Conservation (phyloP, 2,888 invertebrate genomes). For the Neoaliturus tenellus region DNA sequence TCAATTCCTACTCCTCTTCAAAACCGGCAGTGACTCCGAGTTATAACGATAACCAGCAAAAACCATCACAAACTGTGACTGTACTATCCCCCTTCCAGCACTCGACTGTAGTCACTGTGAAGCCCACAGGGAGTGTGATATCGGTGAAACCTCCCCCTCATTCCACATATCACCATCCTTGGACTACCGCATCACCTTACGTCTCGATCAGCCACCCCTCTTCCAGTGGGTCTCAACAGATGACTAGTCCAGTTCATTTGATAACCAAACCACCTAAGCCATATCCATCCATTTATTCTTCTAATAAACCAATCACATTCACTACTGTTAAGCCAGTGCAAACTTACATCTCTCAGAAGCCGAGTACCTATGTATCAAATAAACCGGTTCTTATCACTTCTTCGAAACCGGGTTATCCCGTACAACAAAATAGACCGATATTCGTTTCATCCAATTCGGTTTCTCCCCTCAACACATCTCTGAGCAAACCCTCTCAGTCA, state of each 20-base stretch:
- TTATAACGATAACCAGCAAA: not conserved
- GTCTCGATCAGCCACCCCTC: constrained; percentile 40
- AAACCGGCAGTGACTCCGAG: constrained; percentile 57
- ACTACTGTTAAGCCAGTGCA: constrained; percentile 20
- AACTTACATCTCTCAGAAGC: constrained; percentile 20
- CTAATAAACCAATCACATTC: constrained; percentile 28
- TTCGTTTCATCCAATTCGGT: not conserved
- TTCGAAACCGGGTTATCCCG: constrained; percentile 30
- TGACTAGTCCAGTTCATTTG: constrained; percentile 16
- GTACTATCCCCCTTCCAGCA: constrained; percentile 56
- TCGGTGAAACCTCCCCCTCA: constrained; percentile 38
- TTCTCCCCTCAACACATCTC: not conserved
- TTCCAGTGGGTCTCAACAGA: constrained; percentile 35
- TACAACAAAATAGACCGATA: constrained; percentile 14
- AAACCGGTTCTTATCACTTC: constrained; percentile 27
- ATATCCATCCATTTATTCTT: constrained; percentile 39
- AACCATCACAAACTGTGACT: constrained; percentile 57
- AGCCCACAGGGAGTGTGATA: constrained; percentile 63
- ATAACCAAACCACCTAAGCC: constrained; percentile 49
- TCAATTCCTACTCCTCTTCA: constrained; percentile 61
- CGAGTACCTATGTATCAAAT: not conserved
- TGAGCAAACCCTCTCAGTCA: constrained; percentile 36
- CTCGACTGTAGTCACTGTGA: constrained; percentile 65
- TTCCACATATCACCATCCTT: constrained; percentile 25
- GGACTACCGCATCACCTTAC: constrained; percentile 43